phyloP scores from a whole-genome alignment of 2,797 vertebrate genomes.

The Argentina silus region DNA sequence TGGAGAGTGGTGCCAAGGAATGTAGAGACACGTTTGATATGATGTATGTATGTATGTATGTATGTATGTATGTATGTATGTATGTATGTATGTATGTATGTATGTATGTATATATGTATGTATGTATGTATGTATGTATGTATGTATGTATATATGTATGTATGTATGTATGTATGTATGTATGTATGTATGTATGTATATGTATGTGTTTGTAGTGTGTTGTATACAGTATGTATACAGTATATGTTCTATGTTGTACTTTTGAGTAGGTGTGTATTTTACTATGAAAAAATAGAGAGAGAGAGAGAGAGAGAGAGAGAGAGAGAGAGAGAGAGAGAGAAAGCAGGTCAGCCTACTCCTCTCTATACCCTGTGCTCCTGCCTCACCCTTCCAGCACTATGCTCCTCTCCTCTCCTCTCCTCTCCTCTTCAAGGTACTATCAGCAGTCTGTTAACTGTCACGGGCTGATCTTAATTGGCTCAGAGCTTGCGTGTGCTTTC shows the following conservation, averaged over 20 bases:
- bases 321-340: too few relatives aligned
- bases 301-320: too few relatives aligned
- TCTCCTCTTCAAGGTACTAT: constrained; percentile 8
- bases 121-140: neutral
- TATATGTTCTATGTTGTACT: too few relatives aligned
- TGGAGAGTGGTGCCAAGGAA: neutral
- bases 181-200: too few relatives aligned
- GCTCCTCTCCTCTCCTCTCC: neutral
- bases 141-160: neutral
- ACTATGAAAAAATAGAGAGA: too few relatives aligned
- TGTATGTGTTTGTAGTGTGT: too few relatives aligned
- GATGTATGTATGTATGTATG: too few relatives aligned
- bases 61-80: too few relatives aligned
- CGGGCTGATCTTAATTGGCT: constrained; percentile 22
- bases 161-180: neutral
- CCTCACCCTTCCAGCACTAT: neutral
- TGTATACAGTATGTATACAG: too few relatives aligned
- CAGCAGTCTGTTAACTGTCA: constrained; percentile 3
- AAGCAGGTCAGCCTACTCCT: too few relatives aligned
- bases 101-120: neutral
- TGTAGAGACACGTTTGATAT: neutral
- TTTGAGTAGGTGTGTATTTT: too few relatives aligned
- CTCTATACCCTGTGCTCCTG: too few relatives aligned
- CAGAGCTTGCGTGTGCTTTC: constrained; percentile 5
- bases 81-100: neutral